Evolutionary conservation across 2,888 invertebrate species (phyloP).

Genomic region (Ellobium chinense): DNA sequence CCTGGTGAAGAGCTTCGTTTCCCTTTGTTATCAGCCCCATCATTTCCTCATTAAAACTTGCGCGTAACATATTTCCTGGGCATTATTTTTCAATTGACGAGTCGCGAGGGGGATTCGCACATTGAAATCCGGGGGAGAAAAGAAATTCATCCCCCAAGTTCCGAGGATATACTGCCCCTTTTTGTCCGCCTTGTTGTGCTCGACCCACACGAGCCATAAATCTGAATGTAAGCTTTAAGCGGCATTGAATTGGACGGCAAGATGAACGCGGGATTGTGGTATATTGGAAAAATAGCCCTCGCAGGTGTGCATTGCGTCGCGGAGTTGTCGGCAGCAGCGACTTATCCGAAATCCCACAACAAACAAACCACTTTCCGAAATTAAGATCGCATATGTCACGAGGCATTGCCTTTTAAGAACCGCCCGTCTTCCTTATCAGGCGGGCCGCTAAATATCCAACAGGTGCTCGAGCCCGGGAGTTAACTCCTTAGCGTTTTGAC

Average conservation of each 20-base stretch:
- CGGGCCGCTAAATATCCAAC: background rate
- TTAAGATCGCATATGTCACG: conserved; percentile 12
- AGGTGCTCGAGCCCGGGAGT: conserved; percentile 19
- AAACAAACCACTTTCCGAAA: conserved; percentile 10
- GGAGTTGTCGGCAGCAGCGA: background rate
- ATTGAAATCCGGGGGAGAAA: conserved; percentile 4
- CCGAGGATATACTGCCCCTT: conserved; percentile 3
- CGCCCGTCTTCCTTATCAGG: background rate
- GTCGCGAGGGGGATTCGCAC: background rate
- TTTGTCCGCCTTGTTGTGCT: background rate
- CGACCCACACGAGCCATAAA: conserved; percentile 28
- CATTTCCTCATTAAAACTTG: conserved; percentile 18
- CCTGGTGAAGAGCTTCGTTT: conserved; percentile 7
- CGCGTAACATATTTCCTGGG: conserved; percentile 9
- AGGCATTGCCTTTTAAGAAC: background rate
- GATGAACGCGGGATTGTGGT: conserved; percentile 12
- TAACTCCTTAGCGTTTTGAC: background rate
- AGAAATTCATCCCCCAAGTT: conserved; percentile 4
- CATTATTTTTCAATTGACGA: conserved; percentile 18
- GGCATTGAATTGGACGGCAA: conserved; percentile 19
- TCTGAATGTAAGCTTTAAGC: conserved; percentile 23
- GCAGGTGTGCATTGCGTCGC: conserved; percentile 33
- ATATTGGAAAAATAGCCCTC: background rate
- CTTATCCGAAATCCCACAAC: conserved; percentile 10
- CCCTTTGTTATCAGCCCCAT: conserved; percentile 10